Conservation (phyloP, 2,797 vertebrate genomes). For the Dendrocincla tyrannina region DNA sequence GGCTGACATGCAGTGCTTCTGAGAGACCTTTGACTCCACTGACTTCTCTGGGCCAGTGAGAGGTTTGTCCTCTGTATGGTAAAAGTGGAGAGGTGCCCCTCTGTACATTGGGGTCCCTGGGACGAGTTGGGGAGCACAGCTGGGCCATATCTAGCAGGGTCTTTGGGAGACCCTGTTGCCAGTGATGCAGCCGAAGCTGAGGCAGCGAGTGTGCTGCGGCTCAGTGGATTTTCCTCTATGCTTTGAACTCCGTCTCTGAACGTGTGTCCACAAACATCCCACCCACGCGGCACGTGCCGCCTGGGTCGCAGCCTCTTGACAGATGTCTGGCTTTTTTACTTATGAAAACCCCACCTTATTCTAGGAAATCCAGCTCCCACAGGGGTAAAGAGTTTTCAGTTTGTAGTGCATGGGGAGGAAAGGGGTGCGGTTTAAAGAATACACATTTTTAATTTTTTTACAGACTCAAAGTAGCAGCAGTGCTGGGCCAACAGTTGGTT, state of each 20-base stretch:
- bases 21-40: neutral
- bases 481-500: neutral
- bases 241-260: neutral
- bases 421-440: neutral
- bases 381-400: neutral
- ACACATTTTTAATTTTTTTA: neutral
- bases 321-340: neutral
- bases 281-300: accelerated
- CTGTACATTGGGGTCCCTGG: neutral
- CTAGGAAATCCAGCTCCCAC: neutral
- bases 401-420: neutral
- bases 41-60: neutral
- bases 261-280: neutral
- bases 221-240: neutral
- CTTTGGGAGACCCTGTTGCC: neutral
- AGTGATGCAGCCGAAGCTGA: accelerated
- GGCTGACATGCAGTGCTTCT: neutral
- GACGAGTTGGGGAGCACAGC: accelerated
- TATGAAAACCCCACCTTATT: neutral
- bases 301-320: neutral
- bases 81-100: neutral
- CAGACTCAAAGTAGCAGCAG: neutral
- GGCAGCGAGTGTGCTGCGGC: accelerated
- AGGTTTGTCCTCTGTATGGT: neutral
- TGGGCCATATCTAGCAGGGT: neutral